phyloP scores from a whole-genome alignment of 2,888 invertebrate genomes.

The Idaea dimidiata region DNA sequence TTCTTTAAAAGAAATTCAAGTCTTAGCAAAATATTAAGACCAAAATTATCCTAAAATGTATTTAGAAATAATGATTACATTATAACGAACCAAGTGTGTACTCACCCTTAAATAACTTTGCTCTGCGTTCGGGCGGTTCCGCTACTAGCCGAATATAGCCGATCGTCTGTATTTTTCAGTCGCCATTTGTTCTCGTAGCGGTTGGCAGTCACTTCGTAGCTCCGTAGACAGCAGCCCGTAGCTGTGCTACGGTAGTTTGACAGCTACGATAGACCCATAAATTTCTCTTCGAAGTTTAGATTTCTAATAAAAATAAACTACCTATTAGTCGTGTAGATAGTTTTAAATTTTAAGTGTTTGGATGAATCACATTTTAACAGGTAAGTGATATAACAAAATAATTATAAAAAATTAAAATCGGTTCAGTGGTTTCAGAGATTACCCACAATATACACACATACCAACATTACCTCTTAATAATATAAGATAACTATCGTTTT shows the following conservation, averaged over 20 bases:
- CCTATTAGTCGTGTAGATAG: constrained; percentile 6
- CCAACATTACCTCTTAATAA: no score
- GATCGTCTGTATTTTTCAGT: constrained; percentile 55
- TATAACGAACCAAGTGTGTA: constrained; percentile 29
- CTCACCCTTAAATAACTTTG: constrained; percentile 56
- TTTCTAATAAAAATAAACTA: not conserved
- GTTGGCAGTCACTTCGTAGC: constrained; percentile 66
- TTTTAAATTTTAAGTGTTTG: constrained; percentile 33
- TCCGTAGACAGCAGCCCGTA: constrained; percentile 40
- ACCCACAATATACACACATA: no score
- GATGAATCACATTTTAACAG: constrained; percentile 41
- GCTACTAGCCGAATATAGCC: constrained; percentile 49
- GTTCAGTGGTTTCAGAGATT: no score
- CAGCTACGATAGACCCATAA: constrained; percentile 16
- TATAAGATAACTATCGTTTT: not conserved
- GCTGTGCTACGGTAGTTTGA: constrained; percentile 19
- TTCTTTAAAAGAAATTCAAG: no score
- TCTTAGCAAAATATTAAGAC: no score
- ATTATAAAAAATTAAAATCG: no score
- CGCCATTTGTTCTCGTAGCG: constrained; percentile 50
- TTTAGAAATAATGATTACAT: not conserved
- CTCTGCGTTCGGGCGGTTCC: constrained; percentile 53
- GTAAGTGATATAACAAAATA: constrained; percentile 33
- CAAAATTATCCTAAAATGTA: not conserved
- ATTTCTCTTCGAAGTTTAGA: constrained; percentile 11